These are phyloP conservation scores for Paracanthobrama guichenoti DNA, from an alignment of 2,113 vertebrate genomes.

Conservation along the genomic window DNA sequence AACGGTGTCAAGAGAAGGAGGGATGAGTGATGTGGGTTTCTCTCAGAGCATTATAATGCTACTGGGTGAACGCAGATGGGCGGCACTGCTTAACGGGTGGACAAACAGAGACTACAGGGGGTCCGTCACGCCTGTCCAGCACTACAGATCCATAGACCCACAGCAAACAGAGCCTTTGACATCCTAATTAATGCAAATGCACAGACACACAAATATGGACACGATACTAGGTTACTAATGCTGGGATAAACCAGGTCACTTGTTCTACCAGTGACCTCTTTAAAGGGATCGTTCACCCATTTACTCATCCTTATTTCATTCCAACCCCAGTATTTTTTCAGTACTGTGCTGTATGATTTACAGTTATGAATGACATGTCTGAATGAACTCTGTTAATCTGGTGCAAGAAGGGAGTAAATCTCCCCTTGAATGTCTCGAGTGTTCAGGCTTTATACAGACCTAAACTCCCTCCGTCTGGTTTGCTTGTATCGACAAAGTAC, in stretches of 20 bases:
- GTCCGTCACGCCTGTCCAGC: slow-evolving; percentile 16
- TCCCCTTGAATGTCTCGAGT: background rate
- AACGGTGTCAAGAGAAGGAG: background rate
- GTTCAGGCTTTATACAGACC: background rate
- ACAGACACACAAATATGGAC: background rate
- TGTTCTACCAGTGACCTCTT: background rate
- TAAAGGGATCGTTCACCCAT: background rate
- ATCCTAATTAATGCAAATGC: background rate
- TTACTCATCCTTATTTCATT: background rate
- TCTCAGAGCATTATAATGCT: background rate
- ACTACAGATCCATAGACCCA: slow-evolving; percentile 9
- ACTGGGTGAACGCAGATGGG: background rate
- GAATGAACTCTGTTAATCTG: background rate
- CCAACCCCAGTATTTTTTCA: background rate
- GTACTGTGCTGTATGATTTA: background rate
- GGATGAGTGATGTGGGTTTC: slow-evolving; percentile 31
- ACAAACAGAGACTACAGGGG: background rate
- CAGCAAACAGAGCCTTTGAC: background rate
- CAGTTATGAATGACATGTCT: slow-evolving; percentile 9
- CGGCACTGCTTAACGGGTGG: background rate
- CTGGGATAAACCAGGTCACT: background rate
- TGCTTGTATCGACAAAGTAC: slow-evolving; percentile 1
- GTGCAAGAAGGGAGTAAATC: slow-evolving; percentile 4
- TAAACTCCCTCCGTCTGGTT: slow-evolving; percentile 20
- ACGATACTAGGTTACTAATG: background rate